Percentiles rank a stretch among this genome's conserved stretches.
Conservation (phyloP, 2,113 vertebrate genomes). For the Chaenocephalus aceratus region DNA sequence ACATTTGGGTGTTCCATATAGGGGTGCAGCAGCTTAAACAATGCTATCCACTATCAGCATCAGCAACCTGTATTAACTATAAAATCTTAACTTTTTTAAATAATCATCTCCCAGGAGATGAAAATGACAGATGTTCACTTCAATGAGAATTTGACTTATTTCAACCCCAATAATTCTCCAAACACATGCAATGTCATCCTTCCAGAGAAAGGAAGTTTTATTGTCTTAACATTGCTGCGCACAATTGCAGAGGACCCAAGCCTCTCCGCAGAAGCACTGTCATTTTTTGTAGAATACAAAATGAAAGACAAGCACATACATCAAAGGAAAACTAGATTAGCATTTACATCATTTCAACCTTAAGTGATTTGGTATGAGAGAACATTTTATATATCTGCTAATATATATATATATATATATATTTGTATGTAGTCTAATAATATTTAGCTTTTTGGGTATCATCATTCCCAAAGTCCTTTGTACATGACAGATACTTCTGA, state of each 20-base stretch:
- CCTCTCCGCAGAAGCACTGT: conserved; percentile 42
- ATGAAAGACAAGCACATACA: conserved; percentile 36
- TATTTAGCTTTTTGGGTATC: conserved; percentile 4
- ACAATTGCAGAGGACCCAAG: conserved; percentile 37
- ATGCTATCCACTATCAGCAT: not conserved
- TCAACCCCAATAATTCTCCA: not conserved
- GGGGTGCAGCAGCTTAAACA: not conserved
- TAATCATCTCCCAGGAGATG: not conserved
- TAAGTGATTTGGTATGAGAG: conserved; percentile 26
- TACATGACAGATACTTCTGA: conserved; percentile 9
- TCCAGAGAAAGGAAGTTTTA: conserved; percentile 56
- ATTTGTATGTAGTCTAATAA: conserved; percentile 21
- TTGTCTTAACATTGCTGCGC: conserved; percentile 50
- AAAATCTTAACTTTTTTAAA: too few relatives aligned
- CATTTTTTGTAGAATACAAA: conserved; percentile 41
- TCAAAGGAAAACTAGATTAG: conserved; percentile 17
- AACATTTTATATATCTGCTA: conserved; percentile 28
- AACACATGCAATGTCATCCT: not conserved
- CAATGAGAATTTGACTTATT: not conserved
- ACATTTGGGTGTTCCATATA: too few relatives aligned
- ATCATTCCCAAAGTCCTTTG: not conserved
- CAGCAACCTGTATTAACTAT: not conserved
- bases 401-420: not conserved
- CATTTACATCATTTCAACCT: conserved; percentile 24
- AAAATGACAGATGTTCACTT: not conserved